Evolutionary conservation across 2,113 vertebrate species (phyloP).

Genomic region (Nymphicus hollandicus): DNA sequence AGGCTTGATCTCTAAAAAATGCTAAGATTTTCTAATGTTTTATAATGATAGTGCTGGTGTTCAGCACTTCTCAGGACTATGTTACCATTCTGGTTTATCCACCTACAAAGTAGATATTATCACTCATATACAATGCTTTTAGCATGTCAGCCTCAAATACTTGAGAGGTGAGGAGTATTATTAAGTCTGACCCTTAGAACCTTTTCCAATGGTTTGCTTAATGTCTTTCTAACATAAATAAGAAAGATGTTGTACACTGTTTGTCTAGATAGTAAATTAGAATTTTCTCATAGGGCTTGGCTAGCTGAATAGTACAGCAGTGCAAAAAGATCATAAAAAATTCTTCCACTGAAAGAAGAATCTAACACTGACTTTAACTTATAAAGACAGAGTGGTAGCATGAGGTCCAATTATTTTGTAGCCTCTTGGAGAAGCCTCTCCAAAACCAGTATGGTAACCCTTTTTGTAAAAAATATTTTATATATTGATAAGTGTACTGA

Average conservation of each 20-base stretch:
- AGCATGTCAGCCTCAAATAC: conserved; percentile 5
- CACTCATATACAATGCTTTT: conserved; percentile 25
- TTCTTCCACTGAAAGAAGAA: background rate
- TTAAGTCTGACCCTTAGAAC: conserved; percentile 50
- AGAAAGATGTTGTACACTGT: background rate
- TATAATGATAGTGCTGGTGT: conserved; percentile 13
- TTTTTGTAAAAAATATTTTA: background rate
- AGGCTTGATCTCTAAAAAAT: conserved; percentile 15
- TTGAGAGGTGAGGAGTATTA: conserved; percentile 32
- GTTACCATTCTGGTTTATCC: conserved; percentile 27
- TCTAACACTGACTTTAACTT: background rate
- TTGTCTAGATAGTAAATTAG: background rate
- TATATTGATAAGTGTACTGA: background rate
- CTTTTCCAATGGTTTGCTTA: background rate
- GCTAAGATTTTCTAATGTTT: conserved; percentile 31
- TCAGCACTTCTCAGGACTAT: conserved; percentile 48
- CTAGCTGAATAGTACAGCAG: background rate
- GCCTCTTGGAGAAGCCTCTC: background rate
- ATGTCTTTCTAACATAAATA: conserved; percentile 3
- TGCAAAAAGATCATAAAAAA: background rate
- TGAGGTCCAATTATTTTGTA: background rate
- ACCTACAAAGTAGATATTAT: conserved; percentile 34
- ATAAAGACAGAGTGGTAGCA: background rate
- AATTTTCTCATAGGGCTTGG: background rate
- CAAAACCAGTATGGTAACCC: background rate